Conservation (phyloP, 2,888 invertebrate genomes). For the Villa cingulata region DNA sequence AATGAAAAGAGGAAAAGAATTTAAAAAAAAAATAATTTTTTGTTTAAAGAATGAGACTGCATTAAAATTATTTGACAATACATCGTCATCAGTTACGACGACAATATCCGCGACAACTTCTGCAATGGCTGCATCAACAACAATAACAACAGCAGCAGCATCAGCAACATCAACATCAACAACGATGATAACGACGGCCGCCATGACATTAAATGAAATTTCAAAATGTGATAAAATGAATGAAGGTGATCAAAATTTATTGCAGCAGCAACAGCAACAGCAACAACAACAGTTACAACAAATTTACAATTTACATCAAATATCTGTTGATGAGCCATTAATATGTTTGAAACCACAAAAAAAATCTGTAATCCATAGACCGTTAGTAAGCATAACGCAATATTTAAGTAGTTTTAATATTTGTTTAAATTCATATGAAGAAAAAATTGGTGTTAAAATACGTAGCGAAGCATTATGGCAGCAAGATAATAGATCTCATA, state of each 20-base stretch:
- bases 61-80: conserved; percentile 2
- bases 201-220: no score
- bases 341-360: conserved; percentile 41
- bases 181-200: no score
- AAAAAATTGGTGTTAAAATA: conserved; percentile 48
- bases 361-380: conserved; percentile 51
- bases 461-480: conserved; percentile 35
- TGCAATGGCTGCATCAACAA: no score
- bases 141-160: background rate
- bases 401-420: conserved; percentile 65
- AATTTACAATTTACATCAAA: background rate
- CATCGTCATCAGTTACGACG: background rate
- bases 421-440: conserved; percentile 62
- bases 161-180: background rate
- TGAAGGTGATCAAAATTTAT: no score
- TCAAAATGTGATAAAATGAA: background rate
- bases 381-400: conserved; percentile 60
- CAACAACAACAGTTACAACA: background rate
- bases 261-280: no score
- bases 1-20: no score
- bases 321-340: conserved; percentile 19
- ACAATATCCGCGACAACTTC: background rate
- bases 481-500: conserved; percentile 17
- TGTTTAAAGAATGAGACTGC: conserved; percentile 4
- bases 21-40: no score